These are phyloP conservation scores for Bombus terrestris DNA, from an alignment of 1,140 invertebrate species.

Conservation along the genomic window DNA sequence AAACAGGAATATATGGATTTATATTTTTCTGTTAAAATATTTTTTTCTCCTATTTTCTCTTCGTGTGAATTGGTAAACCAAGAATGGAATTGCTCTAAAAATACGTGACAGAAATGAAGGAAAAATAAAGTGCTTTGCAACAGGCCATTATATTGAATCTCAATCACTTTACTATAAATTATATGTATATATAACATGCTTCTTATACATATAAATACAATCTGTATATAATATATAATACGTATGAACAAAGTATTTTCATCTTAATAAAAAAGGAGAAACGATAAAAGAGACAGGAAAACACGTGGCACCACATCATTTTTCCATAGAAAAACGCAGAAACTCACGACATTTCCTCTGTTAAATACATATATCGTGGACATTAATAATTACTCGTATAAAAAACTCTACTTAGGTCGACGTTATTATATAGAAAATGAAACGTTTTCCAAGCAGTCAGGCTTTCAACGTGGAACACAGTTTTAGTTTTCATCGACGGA, in stretches of 20 bases:
- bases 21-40: neutral
- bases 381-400: slow-evolving; percentile 4
- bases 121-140: neutral
- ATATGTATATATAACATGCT: slow-evolving; percentile 34
- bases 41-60: neutral
- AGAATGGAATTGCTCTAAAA: neutral
- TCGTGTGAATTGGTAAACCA: neutral
- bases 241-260: slow-evolving; percentile 15
- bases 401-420: slow-evolving; percentile 9
- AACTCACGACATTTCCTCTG: neutral
- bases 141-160: slow-evolving; percentile 23
- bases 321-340: neutral
- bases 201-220: slow-evolving; percentile 39
- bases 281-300: neutral
- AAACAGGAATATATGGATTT: neutral
- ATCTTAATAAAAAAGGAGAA: neutral
- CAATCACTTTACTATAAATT: slow-evolving; percentile 45
- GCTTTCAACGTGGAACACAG: neutral
- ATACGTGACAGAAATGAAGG: neutral
- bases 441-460: neutral
- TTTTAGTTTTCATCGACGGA: neutral
- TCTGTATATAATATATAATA: slow-evolving; percentile 29
- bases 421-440: slow-evolving; percentile 12
- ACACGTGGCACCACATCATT: neutral
- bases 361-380: neutral